Percentiles rank a stretch among this genome's conserved stretches.
Conservation (phyloP, 2,888 invertebrate genomes). For the Invenusta paracnida region DNA sequence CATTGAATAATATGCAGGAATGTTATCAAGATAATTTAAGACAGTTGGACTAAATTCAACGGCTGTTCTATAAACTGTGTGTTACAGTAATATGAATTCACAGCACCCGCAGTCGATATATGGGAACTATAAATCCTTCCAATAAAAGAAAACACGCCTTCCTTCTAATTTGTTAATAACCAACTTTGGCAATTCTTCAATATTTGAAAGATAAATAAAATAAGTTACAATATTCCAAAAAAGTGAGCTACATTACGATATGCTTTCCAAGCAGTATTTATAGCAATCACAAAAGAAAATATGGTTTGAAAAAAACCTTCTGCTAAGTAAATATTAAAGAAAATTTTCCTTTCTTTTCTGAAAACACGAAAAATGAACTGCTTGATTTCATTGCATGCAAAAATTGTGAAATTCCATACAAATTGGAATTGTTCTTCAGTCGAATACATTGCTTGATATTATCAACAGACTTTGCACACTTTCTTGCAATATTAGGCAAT, state of each 20-base stretch:
- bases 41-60: background rate
- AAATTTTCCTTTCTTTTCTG: background rate
- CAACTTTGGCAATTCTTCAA: background rate
- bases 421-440: background rate
- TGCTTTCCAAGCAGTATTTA: background rate
- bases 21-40: background rate
- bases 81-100: background rate
- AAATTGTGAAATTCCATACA: background rate
- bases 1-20: background rate
- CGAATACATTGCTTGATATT: background rate
- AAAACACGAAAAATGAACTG: background rate
- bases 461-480: background rate
- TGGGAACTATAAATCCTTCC: background rate
- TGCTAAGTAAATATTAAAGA: background rate
- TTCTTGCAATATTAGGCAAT: background rate
- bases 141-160: background rate
- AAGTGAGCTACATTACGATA: background rate
- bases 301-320: background rate
- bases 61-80: background rate
- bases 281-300: background rate
- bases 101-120: background rate
- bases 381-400: background rate
- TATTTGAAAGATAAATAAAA: background rate
- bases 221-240: background rate
- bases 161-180: background rate